Percentiles rank a stretch among this genome's conserved stretches.
phyloP scores from a whole-genome alignment of 2,113 vertebrate species.

The Leptodactylus fuscus region DNA sequence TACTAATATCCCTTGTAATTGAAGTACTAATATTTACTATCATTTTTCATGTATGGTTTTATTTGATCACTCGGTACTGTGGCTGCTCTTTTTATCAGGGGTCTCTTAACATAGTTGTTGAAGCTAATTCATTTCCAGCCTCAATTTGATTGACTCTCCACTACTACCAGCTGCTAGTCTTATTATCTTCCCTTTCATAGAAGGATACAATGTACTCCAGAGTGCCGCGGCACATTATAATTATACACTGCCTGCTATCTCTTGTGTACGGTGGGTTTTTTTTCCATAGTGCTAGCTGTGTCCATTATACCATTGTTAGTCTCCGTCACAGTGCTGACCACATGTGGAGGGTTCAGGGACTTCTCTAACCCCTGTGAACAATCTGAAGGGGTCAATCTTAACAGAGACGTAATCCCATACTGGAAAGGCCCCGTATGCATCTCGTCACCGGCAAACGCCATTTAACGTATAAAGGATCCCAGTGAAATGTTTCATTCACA shows the following conservation, averaged over 20 bases:
- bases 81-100: conserved; percentile 51
- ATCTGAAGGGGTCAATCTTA: background rate
- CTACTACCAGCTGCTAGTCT: conserved; percentile 55
- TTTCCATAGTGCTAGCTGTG: conserved; percentile 25
- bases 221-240: conserved; percentile 55
- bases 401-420: conserved; percentile 1
- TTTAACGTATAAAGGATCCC: conserved; percentile 34
- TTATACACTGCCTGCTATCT: conserved; percentile 51
- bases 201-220: conserved; percentile 47
- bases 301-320: conserved; percentile 45
- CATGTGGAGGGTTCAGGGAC: conserved; percentile 32
- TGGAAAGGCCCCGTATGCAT: conserved; percentile 6
- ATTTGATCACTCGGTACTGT: conserved; percentile 34
- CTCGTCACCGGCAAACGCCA: background rate
- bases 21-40: conserved; percentile 54
- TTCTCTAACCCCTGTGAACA: conserved; percentile 28
- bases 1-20: conserved; percentile 55
- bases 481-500: conserved; percentile 41
- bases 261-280: conserved; percentile 13
- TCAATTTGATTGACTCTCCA: conserved; percentile 56
- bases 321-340: conserved; percentile 15
- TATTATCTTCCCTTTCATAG: conserved; percentile 53
- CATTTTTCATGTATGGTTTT: conserved; percentile 48
- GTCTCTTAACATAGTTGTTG: conserved; percentile 53
- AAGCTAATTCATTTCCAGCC: conserved; percentile 54